A percentile compares a stretch with the other conserved stretches of the same genome.
phyloP scores from a whole-genome alignment of 2,113 vertebrate species.

The Peromyscus maniculatus region DNA sequence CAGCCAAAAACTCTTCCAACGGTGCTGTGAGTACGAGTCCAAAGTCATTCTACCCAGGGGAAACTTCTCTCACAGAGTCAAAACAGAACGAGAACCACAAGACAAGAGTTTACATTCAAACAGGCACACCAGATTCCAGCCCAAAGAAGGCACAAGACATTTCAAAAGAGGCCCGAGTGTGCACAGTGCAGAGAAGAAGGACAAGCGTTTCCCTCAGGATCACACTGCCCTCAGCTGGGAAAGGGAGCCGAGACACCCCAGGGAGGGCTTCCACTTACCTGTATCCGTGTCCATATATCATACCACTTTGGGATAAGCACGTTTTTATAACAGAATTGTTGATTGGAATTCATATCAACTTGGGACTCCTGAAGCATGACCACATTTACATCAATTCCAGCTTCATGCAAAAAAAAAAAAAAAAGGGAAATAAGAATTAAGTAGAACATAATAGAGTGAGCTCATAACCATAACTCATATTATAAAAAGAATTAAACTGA shows the following conservation, averaged over 20 bases:
- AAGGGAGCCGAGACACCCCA: not conserved
- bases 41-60: conserved; percentile 56
- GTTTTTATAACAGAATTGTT: conserved; percentile 93
- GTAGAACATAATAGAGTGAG: conserved; percentile 42
- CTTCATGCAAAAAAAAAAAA: conserved; percentile 72
- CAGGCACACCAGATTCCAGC: conserved; percentile 15
- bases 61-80: conserved; percentile 49
- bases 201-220: not conserved
- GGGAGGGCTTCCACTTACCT: conserved; percentile 86
- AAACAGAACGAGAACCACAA: conserved; percentile 38
- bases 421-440: conserved; percentile 56
- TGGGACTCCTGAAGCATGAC: conserved; percentile 87
- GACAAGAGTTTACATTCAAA: conserved; percentile 37
- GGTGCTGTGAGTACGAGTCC: conserved; percentile 54
- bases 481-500: conserved; percentile 57
- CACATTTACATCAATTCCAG: conserved; percentile 13
- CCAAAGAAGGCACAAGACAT: conserved; percentile 43
- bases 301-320: conserved; percentile 89
- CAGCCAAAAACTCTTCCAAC: not conserved
- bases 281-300: conserved; percentile 94
- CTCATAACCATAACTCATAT: conserved; percentile 48
- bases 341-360: fast-evolving
- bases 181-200: not conserved
- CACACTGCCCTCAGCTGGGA: not conserved
- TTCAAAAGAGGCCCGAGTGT: not conserved